Evolutionary conservation across 23 tunicate species (phyloP), one percentile per base, ranked within the genome.

Genomic region (Clavelina lepadiformis): DNA sequence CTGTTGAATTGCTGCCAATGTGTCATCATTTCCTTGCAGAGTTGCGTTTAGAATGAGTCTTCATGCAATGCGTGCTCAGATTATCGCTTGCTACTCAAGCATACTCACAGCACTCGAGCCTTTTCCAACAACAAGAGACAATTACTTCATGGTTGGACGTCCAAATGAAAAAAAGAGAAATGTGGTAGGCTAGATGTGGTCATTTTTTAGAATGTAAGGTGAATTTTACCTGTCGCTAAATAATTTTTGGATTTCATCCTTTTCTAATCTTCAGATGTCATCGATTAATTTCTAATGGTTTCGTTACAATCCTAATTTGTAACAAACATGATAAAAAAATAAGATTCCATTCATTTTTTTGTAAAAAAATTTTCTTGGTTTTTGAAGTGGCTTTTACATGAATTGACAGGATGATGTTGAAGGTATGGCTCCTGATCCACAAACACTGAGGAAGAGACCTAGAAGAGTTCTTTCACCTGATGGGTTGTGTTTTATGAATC

Each of bases 21-120:
- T n/a, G n/a, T n/a, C n/a, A n/a, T n/a, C n/a, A n/a, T n/a, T n/a
- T n/a, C n/a, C n/a, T n/a, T n/a, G n/a, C 56, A 87, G 96, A 23
- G 62, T 79, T 73, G 38, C 96, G n/a, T 79, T 73, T 59, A 76
- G 85, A 2, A 79, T 74, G 76, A 69, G 86, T 60, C 34, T 87
- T 50, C 82, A 79, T 64, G 96, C 96, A 22, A 74, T 72, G 62
- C 56, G 96, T 37, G 60, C 76, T 0, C 96, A 87, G 53, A 87
- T 87, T 27, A 67, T 87, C 36, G 77, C 96, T 35, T 87, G 71
- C 30, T 87, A 87, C 51, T 68, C 86, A 20, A 67, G 68, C 46
- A 67, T 87, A 13, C 15, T 79, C 28, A 8, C 44, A 24, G 56
- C 78, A 24, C 46, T 87, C 51, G 73, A 87, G 63, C 64, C 60